Evolutionary conservation across 53 echinoderm and acorn worm genomes (phyloP).

Genomic region (Henricia sp.): DNA sequence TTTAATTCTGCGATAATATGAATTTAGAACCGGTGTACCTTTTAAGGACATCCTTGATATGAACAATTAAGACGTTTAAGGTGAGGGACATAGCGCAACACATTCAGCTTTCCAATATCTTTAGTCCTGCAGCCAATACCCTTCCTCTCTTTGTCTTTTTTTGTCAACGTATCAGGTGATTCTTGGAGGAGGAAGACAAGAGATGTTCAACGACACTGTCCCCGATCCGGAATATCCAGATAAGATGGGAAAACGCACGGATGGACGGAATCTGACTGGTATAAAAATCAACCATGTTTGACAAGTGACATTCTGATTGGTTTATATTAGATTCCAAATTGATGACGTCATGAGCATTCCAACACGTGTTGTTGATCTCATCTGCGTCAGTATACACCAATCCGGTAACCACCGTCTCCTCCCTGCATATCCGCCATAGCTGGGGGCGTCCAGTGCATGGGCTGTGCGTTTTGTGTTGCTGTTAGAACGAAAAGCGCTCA

Average conservation of each 20-base stretch:
- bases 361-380: neutral
- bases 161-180: slow-evolving; percentile 64
- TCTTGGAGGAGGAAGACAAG: slow-evolving; percentile 80
- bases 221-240: slow-evolving; percentile 74
- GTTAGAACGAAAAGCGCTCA: too few relatives aligned
- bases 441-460: too few relatives aligned
- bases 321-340: neutral
- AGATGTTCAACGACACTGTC: slow-evolving; percentile 42
- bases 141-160: neutral
- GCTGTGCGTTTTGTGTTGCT: too few relatives aligned
- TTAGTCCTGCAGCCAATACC: too few relatives aligned
- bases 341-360: neutral
- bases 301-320: neutral
- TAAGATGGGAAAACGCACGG: slow-evolving; percentile 63
- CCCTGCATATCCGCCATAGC: too few relatives aligned
- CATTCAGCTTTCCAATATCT: too few relatives aligned
- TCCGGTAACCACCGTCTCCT: neutral
- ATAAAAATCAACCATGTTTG: slow-evolving; percentile 48
- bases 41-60: too few relatives aligned
- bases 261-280: slow-evolving; percentile 78
- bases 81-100: too few relatives aligned
- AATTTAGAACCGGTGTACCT: too few relatives aligned
- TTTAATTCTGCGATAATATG: too few relatives aligned
- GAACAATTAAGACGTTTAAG: too few relatives aligned
- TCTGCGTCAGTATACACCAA: too few relatives aligned